Percentiles rank a stretch among this genome's conserved stretches.
phyloP scores from a whole-genome alignment of 2,113 vertebrate genomes.

The Leiothrix lutea region DNA sequence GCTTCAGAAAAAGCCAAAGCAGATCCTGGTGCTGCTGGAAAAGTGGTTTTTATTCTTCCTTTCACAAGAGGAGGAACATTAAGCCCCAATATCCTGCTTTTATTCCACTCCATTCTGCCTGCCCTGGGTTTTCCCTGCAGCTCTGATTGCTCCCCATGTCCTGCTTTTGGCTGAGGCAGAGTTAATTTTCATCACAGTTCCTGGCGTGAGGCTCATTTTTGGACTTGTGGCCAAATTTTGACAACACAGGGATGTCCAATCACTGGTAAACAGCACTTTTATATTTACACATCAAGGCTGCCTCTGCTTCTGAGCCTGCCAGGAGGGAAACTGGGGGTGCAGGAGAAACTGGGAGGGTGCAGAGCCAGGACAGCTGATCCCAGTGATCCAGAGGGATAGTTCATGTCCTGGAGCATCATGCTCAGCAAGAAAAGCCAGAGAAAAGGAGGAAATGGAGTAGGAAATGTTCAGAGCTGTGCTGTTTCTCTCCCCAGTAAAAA shows the following conservation, averaged over 20 bases:
- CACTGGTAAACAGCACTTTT: fast-evolving
- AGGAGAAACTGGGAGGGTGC: not conserved
- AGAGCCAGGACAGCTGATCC: not conserved
- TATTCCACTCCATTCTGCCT: not conserved
- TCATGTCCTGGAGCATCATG: not conserved
- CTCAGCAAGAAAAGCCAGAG: not conserved
- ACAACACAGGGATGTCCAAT: not conserved
- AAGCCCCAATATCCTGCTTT: not conserved
- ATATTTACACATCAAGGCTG: not conserved
- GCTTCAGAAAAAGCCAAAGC: not conserved
- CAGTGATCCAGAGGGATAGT: not conserved
- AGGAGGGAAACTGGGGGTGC: not conserved
- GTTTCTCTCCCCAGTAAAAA: not conserved
- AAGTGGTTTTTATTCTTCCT: not conserved
- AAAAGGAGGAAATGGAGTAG: not conserved
- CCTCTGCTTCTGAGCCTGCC: not conserved
- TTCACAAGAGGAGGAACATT: not conserved
- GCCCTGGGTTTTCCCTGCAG: not conserved
- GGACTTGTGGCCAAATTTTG: not conserved
- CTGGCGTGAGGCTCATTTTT: not conserved
- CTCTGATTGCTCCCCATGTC: not conserved
- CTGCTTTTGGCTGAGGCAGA: not conserved
- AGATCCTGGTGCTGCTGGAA: fast-evolving
- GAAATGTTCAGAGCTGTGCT: fast-evolving
- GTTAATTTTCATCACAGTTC: not conserved